Conservation (phyloP, 2,888 invertebrate species). For the Archips xylosteana region DNA sequence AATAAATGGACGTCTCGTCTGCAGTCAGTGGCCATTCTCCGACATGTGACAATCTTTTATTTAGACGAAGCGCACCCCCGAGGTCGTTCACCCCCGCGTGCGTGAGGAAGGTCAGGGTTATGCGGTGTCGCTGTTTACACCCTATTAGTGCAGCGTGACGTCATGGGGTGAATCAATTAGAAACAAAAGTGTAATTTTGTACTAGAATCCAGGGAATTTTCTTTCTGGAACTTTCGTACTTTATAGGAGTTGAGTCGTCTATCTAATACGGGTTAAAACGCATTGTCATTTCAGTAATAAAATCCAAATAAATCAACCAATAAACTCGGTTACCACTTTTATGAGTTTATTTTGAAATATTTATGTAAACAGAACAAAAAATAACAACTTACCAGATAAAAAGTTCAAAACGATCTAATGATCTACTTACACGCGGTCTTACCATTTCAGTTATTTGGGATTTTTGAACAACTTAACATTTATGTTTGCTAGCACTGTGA, state of each 20-base stretch:
- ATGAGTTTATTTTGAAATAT: too few relatives aligned
- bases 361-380: too few relatives aligned
- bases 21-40: constrained; percentile 61
- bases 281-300: neutral
- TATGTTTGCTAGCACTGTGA: too few relatives aligned
- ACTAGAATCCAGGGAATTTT: neutral
- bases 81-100: constrained; percentile 74
- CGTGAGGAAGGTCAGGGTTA: constrained; percentile 80
- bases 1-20: constrained; percentile 59
- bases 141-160: constrained; percentile 42
- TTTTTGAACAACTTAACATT: too few relatives aligned
- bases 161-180: constrained; percentile 30
- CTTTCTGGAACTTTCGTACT: neutral
- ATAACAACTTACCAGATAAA: too few relatives aligned
- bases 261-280: neutral
- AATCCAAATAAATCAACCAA: too few relatives aligned
- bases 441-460: too few relatives aligned
- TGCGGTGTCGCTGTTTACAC: constrained; percentile 46
- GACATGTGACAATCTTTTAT: constrained; percentile 76
- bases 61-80: constrained; percentile 76
- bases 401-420: too few relatives aligned
- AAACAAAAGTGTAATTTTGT: neutral
- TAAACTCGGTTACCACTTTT: too few relatives aligned
- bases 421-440: too few relatives aligned
- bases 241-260: neutral